Evolutionary conservation across 2,113 vertebrate species (phyloP), one percentile per base, ranked within the genome.

Genomic region (Corapipo altera): DNA sequence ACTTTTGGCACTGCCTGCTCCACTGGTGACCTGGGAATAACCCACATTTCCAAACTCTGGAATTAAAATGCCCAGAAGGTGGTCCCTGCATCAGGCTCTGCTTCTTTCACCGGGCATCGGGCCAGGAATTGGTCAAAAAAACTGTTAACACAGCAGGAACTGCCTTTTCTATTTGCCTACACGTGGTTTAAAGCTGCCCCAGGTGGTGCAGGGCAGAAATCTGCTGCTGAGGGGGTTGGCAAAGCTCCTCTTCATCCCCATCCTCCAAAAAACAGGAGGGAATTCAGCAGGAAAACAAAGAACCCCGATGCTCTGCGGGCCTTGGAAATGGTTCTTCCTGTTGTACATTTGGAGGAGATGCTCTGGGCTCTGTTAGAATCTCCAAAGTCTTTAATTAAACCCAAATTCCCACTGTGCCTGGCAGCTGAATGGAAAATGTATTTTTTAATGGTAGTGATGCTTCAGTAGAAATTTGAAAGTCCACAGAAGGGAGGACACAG

Each of bases 361-460:
- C 35, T 49, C 58, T 28, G 69, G 32, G 64, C 59, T 92, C 49
- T 64, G 20, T 62, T 49, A 32, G 5, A 13, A 70, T 21, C 61
- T 24, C 44, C 28, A 12, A 55, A 35, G 54, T 28, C 85, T 73
- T 81, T 85, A 74, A 85, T 94, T 90, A 93, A 96, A 58, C 72
- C 26, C 61, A 73, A 88, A 46, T 16, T 26, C 19, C 71, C 48
- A 43, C 35, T 65, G 35, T n/a, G 88, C 43, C 44, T 37, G 73
- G 55, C 33, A 55, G 80, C 77, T 32, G 11, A 76, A 58, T n/a
- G 72, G 62, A 18, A 86, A 85, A 35, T 10, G 48, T 5, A 12
- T 57, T 70, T 72, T 52, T 26, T 54, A 66, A 62, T 17, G 22
- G 57, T 8, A 35, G 17, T 15, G 35, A 48, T 49, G 57, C 61